Base-by-base conservation (phyloP, 2,113 vertebrate species). In the Sebastes fasciatus region DNA sequence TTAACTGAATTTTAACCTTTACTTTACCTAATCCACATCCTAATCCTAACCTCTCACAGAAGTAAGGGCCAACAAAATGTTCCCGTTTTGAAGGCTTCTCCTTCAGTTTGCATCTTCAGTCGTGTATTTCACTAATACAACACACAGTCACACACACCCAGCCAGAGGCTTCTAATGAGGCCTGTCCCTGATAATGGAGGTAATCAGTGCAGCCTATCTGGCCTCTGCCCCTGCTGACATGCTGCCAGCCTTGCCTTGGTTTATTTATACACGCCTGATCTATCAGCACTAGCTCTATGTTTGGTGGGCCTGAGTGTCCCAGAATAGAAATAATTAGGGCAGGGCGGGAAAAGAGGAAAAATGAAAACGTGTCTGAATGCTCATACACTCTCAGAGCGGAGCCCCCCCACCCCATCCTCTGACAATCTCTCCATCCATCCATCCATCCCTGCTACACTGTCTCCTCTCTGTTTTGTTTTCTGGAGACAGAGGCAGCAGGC, bases 311-410 rank as follows among this genome's bases (percentile, higher is more conserved):
- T 87, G 75, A n/a, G 60, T 9, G 21, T 86, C 92, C 75, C 63
- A 65, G 90, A 95, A 95, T 94, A 95, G 94, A 90, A 86, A 91
- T 94, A 96, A 96, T 96, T 94, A 95, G 91, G 84, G 87, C 89
- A 91, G 94, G 94, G 93, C 84, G 89, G 94, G 86, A 93, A 92
- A 88, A 80, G 92, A 93, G 95, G 93, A 94, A 94, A 83, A 95
- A 91, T 89, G 94, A 95, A 95, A 96, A 95, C 93, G 94, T 95
- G 95, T 95, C 84, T 74, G 69, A 90, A 84, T 16, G 86, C 61
- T 84, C 92, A 90, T 95, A 91, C 40, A 13, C 34, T 34, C 91
- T 90, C 79, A 4, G 6, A 77, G 67, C 7, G 43, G 86, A 79
- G 67, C 77, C 42, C 52, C 69, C 66, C 69, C 71, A 45, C 60